These are phyloP conservation scores for Dryobotodes eremita DNA, from an alignment of 2,888 invertebrate species.

Conservation along the genomic window DNA sequence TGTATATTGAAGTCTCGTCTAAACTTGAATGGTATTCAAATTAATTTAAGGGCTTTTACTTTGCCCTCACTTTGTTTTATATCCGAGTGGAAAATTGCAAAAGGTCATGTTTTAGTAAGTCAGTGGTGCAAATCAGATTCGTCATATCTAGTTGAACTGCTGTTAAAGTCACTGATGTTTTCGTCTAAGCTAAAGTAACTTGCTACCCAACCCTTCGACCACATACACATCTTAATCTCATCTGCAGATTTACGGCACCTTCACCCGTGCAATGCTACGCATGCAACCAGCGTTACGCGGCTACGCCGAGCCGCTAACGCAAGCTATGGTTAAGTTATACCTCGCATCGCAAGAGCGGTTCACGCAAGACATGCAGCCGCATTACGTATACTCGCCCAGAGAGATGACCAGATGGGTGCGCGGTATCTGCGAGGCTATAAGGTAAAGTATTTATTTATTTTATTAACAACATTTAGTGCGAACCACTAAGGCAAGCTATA, in stretches of 20 bases:
- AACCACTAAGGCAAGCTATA: background rate
- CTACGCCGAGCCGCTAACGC: conserved; percentile 98
- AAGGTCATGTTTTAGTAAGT: background rate
- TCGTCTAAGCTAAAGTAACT: background rate
- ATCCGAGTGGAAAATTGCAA: background rate
- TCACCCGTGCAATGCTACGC: conserved; percentile 99
- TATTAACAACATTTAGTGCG: background rate
- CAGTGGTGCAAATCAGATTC: background rate
- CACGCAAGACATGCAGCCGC: conserved; percentile 99
- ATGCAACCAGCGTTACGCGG: conserved; percentile 97
- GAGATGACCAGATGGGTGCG: conserved; percentile 99
- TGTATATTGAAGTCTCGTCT: background rate
- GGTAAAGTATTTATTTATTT: conserved; percentile 79
- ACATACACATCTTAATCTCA: background rate
- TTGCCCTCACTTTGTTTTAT: background rate
- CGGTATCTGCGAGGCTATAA: conserved; percentile 99
- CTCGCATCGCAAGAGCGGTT: conserved; percentile 98
- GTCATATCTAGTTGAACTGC: background rate
- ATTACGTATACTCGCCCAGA: conserved; percentile 99
- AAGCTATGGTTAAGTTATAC: conserved; percentile 99
- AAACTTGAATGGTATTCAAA: background rate
- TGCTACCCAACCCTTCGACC: too few relatives aligned
- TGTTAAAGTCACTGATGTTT: background rate
- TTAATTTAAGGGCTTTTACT: background rate
- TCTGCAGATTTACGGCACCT: conserved; percentile 98